Percentiles rank a stretch among this genome's conserved stretches.
Evolutionary conservation across 2,888 invertebrate genomes (phyloP).

Genomic region (Linnaemya tessellans): DNA sequence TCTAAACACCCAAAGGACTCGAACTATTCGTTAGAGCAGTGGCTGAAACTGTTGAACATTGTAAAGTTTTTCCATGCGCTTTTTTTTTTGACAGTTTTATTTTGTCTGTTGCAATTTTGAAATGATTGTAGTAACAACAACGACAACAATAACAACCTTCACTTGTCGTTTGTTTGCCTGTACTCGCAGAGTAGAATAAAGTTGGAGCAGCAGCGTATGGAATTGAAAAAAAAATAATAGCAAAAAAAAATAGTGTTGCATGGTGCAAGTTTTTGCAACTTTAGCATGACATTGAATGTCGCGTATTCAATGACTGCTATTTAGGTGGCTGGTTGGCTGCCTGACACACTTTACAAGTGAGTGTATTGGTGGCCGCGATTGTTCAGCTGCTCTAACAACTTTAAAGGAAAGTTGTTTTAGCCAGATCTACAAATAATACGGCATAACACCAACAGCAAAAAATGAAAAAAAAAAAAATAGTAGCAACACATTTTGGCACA

Average conservation of each 20-base stretch:
- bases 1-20: slow-evolving; percentile 27
- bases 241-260: slow-evolving; percentile 34
- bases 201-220: slow-evolving; percentile 27
- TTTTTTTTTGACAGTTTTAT: slow-evolving; percentile 8
- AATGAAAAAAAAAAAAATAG: slow-evolving; percentile 42
- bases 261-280: slow-evolving; percentile 57
- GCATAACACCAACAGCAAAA: slow-evolving; percentile 18
- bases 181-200: slow-evolving; percentile 11
- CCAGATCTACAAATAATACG: slow-evolving; percentile 45
- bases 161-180: slow-evolving; percentile 35
- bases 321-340: slow-evolving; percentile 56
- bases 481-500: slow-evolving; percentile 65
- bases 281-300: slow-evolving; percentile 71
- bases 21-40: slow-evolving; percentile 19
- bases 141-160: slow-evolving; percentile 45
- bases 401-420: slow-evolving; percentile 64
- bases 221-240: background rate
- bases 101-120: slow-evolving; percentile 39
- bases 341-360: slow-evolving; percentile 63
- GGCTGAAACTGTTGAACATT: slow-evolving; percentile 30
- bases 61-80: slow-evolving; percentile 24
- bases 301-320: slow-evolving; percentile 64
- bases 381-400: slow-evolving; percentile 54
- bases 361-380: slow-evolving; percentile 22
- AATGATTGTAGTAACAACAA: slow-evolving; percentile 43